Percentiles rank a stretch among this genome's conserved stretches.
phyloP scores from a whole-genome alignment of 2,888 invertebrate genomes.

The Buathra laborator region DNA sequence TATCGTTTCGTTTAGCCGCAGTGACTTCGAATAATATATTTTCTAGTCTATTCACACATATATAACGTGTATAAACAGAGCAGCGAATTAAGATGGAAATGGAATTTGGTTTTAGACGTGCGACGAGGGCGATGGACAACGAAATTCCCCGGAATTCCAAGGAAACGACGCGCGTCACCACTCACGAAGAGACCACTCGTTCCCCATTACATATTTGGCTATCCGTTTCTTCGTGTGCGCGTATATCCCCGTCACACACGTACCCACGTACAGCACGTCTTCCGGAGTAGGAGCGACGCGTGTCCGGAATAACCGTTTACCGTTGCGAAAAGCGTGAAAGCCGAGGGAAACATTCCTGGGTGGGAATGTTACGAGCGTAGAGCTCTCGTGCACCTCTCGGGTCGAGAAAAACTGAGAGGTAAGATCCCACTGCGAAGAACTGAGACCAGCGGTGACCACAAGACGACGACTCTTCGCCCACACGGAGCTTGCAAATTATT shows the following conservation, averaged over 20 bases:
- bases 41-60: slow-evolving; percentile 14
- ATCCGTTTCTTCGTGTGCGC: background rate
- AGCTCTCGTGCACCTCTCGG: slow-evolving; percentile 72
- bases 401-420: slow-evolving; percentile 75
- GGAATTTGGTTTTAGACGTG: slow-evolving; percentile 55
- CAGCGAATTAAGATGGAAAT: slow-evolving; percentile 46
- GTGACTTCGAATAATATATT: slow-evolving; percentile 43
- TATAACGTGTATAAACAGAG: slow-evolving; percentile 42
- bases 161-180: slow-evolving; percentile 71
- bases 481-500: slow-evolving; percentile 81
- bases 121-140: slow-evolving; percentile 31
- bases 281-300: slow-evolving; percentile 58
- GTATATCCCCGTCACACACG: slow-evolving; percentile 8
- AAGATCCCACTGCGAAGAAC: slow-evolving; percentile 72
- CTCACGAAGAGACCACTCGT: background rate
- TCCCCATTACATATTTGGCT: background rate
- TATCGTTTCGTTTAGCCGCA: slow-evolving; percentile 21
- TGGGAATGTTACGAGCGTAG: slow-evolving; percentile 71
- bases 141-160: slow-evolving; percentile 68
- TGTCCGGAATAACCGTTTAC: slow-evolving; percentile 66
- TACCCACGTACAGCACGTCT: slow-evolving; percentile 57
- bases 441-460: slow-evolving; percentile 40
- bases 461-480: slow-evolving; percentile 57
- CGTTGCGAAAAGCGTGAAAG: slow-evolving; percentile 23
- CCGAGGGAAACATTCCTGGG: slow-evolving; percentile 12